These are phyloP conservation scores for Melinopterus prodromus DNA, from an alignment of 2,888 invertebrate genomes.

Conservation along the genomic window DNA sequence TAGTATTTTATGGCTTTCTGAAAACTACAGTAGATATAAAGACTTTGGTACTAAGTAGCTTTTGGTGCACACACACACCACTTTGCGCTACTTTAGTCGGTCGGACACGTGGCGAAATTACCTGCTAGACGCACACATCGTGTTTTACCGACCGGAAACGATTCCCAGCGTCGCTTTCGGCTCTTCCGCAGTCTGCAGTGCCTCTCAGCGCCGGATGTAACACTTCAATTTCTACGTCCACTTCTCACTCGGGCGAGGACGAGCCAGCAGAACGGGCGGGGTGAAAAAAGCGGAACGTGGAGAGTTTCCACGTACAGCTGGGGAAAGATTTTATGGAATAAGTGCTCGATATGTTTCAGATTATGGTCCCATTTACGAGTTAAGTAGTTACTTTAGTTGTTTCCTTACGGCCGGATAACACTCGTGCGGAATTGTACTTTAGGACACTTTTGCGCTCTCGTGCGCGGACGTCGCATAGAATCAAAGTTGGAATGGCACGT, in stretches of 20 bases:
- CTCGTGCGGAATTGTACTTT: not conserved
- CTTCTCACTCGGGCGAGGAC: not conserved
- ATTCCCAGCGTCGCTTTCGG: constrained; percentile 31
- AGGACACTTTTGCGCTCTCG: not conserved
- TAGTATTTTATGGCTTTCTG: not conserved
- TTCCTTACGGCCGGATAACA: not conserved
- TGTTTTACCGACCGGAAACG: constrained; percentile 53
- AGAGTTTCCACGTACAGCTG: not conserved
- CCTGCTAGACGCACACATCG: constrained; percentile 46
- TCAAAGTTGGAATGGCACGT: not conserved
- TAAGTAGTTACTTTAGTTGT: constrained; percentile 4
- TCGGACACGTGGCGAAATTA: constrained; percentile 50
- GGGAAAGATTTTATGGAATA: not conserved
- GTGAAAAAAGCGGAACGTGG: not conserved
- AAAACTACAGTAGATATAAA: not conserved
- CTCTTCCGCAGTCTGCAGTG: constrained; percentile 4
- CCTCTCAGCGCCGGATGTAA: constrained; percentile 4
- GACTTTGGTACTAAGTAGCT: not conserved
- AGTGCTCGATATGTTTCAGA: constrained; percentile 4
- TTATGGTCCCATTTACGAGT: constrained; percentile 4
- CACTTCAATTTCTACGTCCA: constrained; percentile 4
- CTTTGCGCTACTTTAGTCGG: not conserved
- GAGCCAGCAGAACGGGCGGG: not conserved
- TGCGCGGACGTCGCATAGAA: not conserved
- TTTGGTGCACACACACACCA: not conserved